Conservation (phyloP, 2,888 invertebrate species). For the Galeruca laticollis region DNA sequence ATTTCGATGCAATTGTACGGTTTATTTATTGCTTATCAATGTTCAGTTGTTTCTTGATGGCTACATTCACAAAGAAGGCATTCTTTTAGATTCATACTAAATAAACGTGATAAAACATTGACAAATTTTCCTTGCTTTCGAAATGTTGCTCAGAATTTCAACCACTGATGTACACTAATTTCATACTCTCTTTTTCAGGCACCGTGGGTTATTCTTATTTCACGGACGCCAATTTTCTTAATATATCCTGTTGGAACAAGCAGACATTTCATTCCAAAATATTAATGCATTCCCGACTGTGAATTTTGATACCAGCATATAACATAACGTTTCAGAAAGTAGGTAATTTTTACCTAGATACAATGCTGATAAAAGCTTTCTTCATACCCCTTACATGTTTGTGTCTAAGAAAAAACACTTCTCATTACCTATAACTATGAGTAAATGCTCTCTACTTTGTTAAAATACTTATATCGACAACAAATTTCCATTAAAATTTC, state of each 20-base stretch:
- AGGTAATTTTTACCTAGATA: not conserved
- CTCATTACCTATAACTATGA: not conserved
- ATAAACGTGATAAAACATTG: too few species aligned
- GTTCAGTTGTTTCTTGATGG: too few species aligned
- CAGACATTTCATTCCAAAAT: not conserved
- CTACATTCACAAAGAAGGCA: too few species aligned
- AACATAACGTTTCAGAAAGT: not conserved
- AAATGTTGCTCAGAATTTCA: not conserved
- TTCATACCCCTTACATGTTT: not conserved
- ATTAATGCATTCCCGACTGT: not conserved
- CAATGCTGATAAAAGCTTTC: not conserved
- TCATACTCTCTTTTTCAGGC: not conserved
- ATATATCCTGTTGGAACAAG: not conserved
- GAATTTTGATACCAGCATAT: not conserved
- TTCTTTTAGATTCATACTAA: too few species aligned
- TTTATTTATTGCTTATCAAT: too few species aligned
- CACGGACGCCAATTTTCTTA: conserved; percentile 27
- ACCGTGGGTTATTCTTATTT: conserved; percentile 23
- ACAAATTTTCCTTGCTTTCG: too few species aligned
- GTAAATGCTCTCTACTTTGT: not conserved
- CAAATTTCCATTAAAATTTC: too few species aligned
- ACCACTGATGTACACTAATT: not conserved
- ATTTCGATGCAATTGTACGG: too few species aligned
- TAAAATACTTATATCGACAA: too few species aligned
- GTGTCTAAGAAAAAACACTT: not conserved